Conservation (phyloP, 2,888 invertebrate species). For the Hirudinaria manillensis region DNA sequence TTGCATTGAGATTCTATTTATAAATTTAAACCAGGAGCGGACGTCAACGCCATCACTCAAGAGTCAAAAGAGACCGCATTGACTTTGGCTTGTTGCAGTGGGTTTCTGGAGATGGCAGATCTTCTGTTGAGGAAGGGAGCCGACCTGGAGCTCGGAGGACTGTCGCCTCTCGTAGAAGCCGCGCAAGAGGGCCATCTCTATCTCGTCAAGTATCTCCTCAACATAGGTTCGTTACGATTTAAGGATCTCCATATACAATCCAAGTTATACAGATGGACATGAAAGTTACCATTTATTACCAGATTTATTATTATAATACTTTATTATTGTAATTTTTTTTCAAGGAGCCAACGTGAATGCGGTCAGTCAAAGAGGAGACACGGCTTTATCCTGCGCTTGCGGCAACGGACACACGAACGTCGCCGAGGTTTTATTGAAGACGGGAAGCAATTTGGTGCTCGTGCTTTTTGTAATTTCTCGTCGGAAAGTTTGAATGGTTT, state of each 20-base stretch:
- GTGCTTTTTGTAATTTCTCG: not conserved
- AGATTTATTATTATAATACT: no score
- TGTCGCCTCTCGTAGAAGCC: conserved; percentile 96
- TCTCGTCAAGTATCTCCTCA: conserved; percentile 63
- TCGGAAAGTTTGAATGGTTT: no score
- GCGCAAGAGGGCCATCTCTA: conserved; percentile 94
- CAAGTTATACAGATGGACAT: not conserved
- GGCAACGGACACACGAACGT: conserved; percentile 98
- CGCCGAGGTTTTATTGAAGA: conserved; percentile 79
- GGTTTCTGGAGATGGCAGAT: conserved; percentile 89
- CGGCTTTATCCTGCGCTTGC: conserved; percentile 91
- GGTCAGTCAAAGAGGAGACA: conserved; percentile 87
- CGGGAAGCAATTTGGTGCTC: conserved; percentile 70
- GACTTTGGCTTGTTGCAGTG: conserved; percentile 89
- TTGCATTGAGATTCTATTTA: no score
- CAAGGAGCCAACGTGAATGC: conserved; percentile 80
- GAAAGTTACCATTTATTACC: not conserved
- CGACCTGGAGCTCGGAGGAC: conserved; percentile 79
- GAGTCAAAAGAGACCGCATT: conserved; percentile 97
- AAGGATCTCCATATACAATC: no score
- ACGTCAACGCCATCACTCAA: conserved; percentile 96
- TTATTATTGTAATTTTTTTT: not conserved
- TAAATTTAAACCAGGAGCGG: conserved; percentile 62
- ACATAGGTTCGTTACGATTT: conserved; percentile 28
- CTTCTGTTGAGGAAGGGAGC: conserved; percentile 90